A percentile compares a stretch with the other conserved stretches of the same genome.
These are phyloP conservation scores for Sinotaia quadrata DNA, from an alignment of 2,888 invertebrate genomes.

Conservation along the genomic window DNA sequence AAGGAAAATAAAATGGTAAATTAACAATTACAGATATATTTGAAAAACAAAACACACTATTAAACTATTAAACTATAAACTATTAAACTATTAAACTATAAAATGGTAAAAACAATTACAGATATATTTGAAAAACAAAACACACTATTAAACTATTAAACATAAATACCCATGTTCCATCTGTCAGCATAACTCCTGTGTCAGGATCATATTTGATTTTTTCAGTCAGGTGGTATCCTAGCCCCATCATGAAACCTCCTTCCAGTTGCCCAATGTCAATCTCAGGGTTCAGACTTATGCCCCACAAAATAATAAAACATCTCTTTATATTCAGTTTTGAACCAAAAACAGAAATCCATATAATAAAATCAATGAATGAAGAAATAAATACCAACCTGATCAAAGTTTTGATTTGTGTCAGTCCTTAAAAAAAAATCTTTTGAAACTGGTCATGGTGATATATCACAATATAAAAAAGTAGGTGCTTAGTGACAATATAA, in stretches of 20 bases:
- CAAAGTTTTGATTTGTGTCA: too few species aligned
- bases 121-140: too few species aligned
- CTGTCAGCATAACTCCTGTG: constrained; percentile 81
- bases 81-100: too few species aligned
- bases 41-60: too few species aligned
- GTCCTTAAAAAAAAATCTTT: too few species aligned
- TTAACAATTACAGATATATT: too few species aligned
- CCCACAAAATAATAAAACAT: neutral
- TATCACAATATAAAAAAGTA: too few species aligned
- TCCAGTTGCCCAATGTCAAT: constrained; percentile 73
- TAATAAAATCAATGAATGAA: neutral
- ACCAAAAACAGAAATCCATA: neutral
- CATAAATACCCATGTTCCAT: constrained; percentile 80
- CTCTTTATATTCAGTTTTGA: neutral
- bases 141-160: constrained; percentile 1
- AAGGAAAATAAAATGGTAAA: too few species aligned
- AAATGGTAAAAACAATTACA: too few species aligned
- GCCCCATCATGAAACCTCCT: constrained; percentile 84
- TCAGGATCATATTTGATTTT: constrained; percentile 78
- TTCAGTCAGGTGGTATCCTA: constrained; percentile 85
- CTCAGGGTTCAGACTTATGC: constrained; percentile 62
- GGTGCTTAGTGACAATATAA: too few species aligned
- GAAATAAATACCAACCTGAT: neutral
- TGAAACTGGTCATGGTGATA: too few species aligned
- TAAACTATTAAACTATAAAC: too few species aligned